Evolutionary conservation across 2,113 vertebrate genomes (phyloP), one percentile per base, ranked within the genome.

Genomic region (Steatornis caripensis): DNA sequence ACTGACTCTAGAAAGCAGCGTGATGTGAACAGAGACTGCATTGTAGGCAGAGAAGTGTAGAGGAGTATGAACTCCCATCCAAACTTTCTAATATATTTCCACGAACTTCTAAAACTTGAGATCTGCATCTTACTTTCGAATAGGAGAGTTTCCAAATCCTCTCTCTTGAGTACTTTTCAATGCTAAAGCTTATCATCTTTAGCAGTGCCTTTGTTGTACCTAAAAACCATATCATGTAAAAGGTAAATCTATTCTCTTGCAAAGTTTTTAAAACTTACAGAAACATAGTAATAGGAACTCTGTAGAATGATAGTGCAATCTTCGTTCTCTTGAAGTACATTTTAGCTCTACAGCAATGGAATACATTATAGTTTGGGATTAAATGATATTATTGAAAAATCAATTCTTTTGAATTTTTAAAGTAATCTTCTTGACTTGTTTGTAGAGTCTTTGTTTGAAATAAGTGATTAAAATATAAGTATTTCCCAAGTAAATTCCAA

Each of bases 181-280:
- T 76, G n/a, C 43, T 58, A 5, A 83, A 46, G 9, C 49, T 45
- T 71, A 15, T 66, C 1, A 30, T 66, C 23, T 46, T 30, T 24
- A 81, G 24, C 48, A 36, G 18, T 79, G 26, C 34, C 34, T 78
- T 75, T 75, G 12, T 62, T 75, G 11, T 20, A 24, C 18, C 23
- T 58, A 23, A 70, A 71, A 62, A 29, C 3, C 1, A 1, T 22
- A 5, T 45, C 0, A 1, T 26, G 4, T 36, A 29, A 64, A 62
- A 75, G 34, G 13, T 10, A 39, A 87, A 36, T 43, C 36, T 6
- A 34, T 87, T 79, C 19, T 72, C 8, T 30, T 39, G 30, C 7
- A 20, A 58, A 77, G 13, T 39, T 86, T 93, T 77, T 49, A 36
- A 70, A 80, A 57, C 3, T 4, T 29, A 22, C 21, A 88, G 30